Evolutionary conservation across 2,113 vertebrate genomes (phyloP).

Genomic region (Pterocles burchelli): DNA sequence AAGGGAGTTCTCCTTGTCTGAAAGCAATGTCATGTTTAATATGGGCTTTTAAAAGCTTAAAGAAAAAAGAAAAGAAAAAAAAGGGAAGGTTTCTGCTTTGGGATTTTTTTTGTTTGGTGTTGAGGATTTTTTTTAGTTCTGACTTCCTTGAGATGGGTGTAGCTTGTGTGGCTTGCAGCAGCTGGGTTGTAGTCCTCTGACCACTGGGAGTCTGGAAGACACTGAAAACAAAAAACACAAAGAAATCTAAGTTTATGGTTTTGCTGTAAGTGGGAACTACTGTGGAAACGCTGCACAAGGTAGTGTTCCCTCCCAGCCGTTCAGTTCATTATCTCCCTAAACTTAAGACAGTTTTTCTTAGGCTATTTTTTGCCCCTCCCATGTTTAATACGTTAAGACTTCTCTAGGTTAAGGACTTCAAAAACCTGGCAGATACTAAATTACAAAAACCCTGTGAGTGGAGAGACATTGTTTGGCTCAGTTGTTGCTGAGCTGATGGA

Average conservation of each 20-base stretch:
- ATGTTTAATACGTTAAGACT: slow-evolving; percentile 4
- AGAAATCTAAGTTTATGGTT: not conserved
- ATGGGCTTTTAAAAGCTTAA: not conserved
- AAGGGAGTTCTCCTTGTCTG: not conserved
- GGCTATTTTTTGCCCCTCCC: slow-evolving; percentile 23
- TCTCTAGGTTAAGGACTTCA: not conserved
- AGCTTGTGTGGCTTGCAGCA: not conserved
- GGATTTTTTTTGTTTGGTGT: not conserved
- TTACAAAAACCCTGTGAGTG: not conserved
- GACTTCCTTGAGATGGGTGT: not conserved
- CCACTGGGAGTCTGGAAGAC: not conserved
- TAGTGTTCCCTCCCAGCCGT: not conserved
- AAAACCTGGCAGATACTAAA: not conserved
- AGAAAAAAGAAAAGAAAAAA: too few relatives aligned
- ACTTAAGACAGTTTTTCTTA: slow-evolving; percentile 25
- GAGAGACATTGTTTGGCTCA: not conserved
- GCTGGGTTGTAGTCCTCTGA: not conserved
- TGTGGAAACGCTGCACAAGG: not conserved
- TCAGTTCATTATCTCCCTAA: not conserved
- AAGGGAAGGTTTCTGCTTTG: not conserved
- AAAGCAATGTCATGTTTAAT: not conserved
- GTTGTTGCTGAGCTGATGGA: not conserved
- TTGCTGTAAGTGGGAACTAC: not conserved
- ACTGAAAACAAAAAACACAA: not conserved
- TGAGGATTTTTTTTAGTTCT: not conserved